These are phyloP conservation scores for Ferdinandea cuprea DNA, from an alignment of 2,888 invertebrate genomes.

Conservation along the genomic window DNA sequence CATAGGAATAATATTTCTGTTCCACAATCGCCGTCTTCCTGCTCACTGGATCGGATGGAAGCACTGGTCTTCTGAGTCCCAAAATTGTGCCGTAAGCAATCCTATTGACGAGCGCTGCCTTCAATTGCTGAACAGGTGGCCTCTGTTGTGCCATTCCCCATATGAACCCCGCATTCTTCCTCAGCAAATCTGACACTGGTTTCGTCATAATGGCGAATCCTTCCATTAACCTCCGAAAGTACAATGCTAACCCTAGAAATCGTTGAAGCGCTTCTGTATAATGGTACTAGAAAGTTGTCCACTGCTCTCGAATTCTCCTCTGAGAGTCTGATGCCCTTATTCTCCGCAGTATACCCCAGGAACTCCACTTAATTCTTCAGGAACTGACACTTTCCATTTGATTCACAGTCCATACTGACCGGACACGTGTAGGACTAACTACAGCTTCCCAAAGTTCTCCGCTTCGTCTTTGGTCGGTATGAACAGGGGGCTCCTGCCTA, in stretches of 20 bases:
- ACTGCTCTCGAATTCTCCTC: not conserved
- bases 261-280: not conserved
- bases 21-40: too few relatives aligned
- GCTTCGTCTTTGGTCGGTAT: not conserved
- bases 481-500: too few relatives aligned
- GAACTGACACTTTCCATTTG: slow-evolving; percentile 3
- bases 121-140: too few relatives aligned
- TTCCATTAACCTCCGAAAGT: slow-evolving; percentile 4
- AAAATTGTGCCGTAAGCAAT: too few relatives aligned
- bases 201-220: not conserved
- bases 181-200: too few relatives aligned
- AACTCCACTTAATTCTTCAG: not conserved
- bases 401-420: not conserved
- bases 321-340: not conserved
- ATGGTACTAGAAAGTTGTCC: not conserved
- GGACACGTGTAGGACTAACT: not conserved
- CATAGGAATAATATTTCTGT: too few relatives aligned
- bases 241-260: not conserved
- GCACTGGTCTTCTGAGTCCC: too few relatives aligned
- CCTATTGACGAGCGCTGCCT: too few relatives aligned
- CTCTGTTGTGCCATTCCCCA: too few relatives aligned
- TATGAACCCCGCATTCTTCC: too few relatives aligned
- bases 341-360: not conserved
- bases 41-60: too few relatives aligned
- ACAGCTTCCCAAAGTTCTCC: not conserved